Conservation (phyloP, 2,888 invertebrate genomes). For the Parthenolecanium corni region DNA sequence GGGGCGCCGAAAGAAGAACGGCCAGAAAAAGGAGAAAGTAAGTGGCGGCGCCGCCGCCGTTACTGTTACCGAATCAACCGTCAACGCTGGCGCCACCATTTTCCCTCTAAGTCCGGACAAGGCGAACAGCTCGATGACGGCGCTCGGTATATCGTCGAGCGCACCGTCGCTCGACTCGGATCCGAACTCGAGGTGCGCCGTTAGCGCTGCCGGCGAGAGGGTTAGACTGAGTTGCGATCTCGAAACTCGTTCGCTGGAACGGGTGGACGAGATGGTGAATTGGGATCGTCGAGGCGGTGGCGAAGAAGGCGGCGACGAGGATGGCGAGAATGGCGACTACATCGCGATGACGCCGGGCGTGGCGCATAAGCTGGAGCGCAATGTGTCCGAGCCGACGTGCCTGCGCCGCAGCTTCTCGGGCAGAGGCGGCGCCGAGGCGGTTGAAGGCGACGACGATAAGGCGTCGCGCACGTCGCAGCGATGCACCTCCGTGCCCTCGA, state of each 20-base stretch:
- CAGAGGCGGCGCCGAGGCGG: not conserved
- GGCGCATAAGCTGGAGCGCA: slow-evolving; percentile 1
- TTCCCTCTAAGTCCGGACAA: slow-evolving; percentile 18
- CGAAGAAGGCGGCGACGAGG: not conserved
- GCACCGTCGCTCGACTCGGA: slow-evolving; percentile 10
- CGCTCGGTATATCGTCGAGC: too few relatives aligned
- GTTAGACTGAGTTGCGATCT: slow-evolving; percentile 5
- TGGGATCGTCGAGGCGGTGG: slow-evolving; percentile 1
- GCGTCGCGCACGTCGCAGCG: not conserved
- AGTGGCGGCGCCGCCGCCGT: slow-evolving; percentile 11
- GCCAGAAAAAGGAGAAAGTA: slow-evolving; percentile 15
- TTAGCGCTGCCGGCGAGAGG: slow-evolving; percentile 13
- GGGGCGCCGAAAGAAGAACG: slow-evolving; percentile 9
- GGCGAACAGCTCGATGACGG: not conserved
- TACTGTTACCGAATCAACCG: not conserved
- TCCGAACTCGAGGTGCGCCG: slow-evolving; percentile 10
- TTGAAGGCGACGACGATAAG: not conserved
- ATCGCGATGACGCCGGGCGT: slow-evolving; percentile 16
- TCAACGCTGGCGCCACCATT: slow-evolving; percentile 3
- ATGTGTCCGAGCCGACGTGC: slow-evolving; percentile 17
- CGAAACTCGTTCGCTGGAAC: slow-evolving; percentile 3
- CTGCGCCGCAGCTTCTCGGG: not conserved
- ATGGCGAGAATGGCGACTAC: slow-evolving; percentile 5
- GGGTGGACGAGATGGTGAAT: slow-evolving; percentile 13
- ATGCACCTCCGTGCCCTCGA: slow-evolving; percentile 23